Evolutionary conservation across 2,888 invertebrate species (phyloP).

Genomic region (Apeira syringaria): DNA sequence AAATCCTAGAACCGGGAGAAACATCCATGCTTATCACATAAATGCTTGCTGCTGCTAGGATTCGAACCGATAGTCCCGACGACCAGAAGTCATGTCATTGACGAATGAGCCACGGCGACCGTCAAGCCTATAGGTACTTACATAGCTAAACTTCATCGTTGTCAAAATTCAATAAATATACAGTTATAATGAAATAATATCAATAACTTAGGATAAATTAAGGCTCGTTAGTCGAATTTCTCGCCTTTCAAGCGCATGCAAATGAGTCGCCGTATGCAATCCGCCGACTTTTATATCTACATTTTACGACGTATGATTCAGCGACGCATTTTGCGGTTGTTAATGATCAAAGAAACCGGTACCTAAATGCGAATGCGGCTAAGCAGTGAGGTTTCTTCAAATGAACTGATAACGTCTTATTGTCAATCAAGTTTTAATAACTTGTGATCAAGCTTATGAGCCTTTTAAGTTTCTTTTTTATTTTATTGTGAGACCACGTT

Average conservation of each 20-base stretch:
- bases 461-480: too few relatives aligned
- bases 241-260: slow-evolving; percentile 30
- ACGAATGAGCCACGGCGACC: too few relatives aligned
- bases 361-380: slow-evolving; percentile 1
- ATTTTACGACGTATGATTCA: slow-evolving; percentile 24
- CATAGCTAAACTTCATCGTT: too few relatives aligned
- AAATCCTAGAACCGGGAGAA: too few relatives aligned
- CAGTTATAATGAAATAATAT: slow-evolving; percentile 17
- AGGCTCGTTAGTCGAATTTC: slow-evolving; percentile 32
- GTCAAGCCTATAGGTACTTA: too few relatives aligned
- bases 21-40: too few relatives aligned
- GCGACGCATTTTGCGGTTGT: slow-evolving; percentile 10
- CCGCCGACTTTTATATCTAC: slow-evolving; percentile 21
- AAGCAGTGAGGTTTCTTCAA: background rate
- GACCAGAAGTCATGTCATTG: too few relatives aligned
- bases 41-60: too few relatives aligned
- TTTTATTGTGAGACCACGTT: too few relatives aligned
- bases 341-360: slow-evolving; percentile 25
- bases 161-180: slow-evolving; percentile 1
- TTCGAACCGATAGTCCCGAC: too few relatives aligned
- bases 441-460: background rate
- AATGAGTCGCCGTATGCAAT: slow-evolving; percentile 22
- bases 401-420: slow-evolving; percentile 11
- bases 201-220: slow-evolving; percentile 33
- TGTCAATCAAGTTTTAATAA: slow-evolving; percentile 23